A percentile compares a stretch with the other conserved stretches of the same genome.
Evolutionary conservation across 2,113 vertebrate genomes (phyloP).

Genomic region (Thalassoma bifasciatum): DNA sequence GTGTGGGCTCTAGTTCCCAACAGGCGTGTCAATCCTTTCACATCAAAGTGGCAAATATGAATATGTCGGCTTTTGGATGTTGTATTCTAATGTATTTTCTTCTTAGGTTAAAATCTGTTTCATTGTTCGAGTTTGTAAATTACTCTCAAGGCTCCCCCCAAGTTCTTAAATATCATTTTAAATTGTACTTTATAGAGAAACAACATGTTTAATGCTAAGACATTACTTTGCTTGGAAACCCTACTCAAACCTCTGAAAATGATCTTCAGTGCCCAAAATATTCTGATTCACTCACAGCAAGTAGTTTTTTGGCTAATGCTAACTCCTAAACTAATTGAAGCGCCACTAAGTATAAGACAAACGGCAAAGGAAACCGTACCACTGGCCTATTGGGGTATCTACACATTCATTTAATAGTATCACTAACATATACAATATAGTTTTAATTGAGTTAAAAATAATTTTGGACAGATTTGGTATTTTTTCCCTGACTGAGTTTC

Average conservation of each 20-base stretch:
- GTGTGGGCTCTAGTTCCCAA: slow-evolving; percentile 4
- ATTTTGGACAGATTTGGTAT: slow-evolving; percentile 25
- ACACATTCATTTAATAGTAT: slow-evolving; percentile 30
- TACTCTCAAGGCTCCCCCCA: not conserved
- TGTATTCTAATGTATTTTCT: not conserved
- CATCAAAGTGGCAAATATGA: not conserved
- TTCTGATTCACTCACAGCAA: slow-evolving; percentile 3
- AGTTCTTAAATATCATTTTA: not conserved
- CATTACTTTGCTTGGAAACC: not conserved
- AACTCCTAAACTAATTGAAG: not conserved
- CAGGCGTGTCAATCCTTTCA: not conserved
- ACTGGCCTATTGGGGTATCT: slow-evolving; percentile 15
- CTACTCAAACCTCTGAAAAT: not conserved
- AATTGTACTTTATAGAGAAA: not conserved
- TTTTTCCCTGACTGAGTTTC: slow-evolving; percentile 41
- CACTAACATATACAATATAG: not conserved
- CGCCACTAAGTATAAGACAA: slow-evolving; percentile 13
- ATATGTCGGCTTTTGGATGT: not conserved
- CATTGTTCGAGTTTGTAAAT: no score
- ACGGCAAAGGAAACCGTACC: slow-evolving; percentile 19
- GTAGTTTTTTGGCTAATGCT: not conserved
- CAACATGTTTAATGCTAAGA: not conserved
- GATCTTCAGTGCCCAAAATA: not conserved
- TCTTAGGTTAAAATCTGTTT: not conserved
- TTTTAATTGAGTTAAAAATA: slow-evolving; percentile 11